A percentile compares a stretch with the other conserved stretches of the same genome.
Evolutionary conservation across 2,888 invertebrate species (phyloP).

Genomic region (Microctonus hyperodae): DNA sequence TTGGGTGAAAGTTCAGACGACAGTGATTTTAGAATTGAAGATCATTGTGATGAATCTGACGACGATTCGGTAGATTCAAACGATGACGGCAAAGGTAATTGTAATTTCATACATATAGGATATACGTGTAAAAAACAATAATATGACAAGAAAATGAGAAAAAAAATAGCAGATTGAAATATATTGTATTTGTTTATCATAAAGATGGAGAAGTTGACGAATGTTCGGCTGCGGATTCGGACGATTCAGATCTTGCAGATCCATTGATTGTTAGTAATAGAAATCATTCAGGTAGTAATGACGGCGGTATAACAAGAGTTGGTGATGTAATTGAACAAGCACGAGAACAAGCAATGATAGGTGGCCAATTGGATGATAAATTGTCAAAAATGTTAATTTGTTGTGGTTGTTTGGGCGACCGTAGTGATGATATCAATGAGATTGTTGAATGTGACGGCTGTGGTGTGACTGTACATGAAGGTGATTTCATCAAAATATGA

Average conservation of each 20-base stretch:
- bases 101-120: too few relatives aligned
- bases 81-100: constrained; percentile 69
- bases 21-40: constrained; percentile 92
- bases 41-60: constrained; percentile 80
- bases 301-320: too few relatives aligned
- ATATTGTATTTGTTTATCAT: too few relatives aligned
- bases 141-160: too few relatives aligned
- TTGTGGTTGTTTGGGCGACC: constrained; percentile 91
- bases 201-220: neutral
- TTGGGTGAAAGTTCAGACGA: constrained; percentile 92
- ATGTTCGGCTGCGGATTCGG: constrained; percentile 60
- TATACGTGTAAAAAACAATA: too few relatives aligned
- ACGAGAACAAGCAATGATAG: constrained; percentile 62
- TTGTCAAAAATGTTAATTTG: constrained; percentile 82
- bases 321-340: constrained; percentile 67
- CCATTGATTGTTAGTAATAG: constrained; percentile 59
- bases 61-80: constrained; percentile 78
- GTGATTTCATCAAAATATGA: too few relatives aligned
- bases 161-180: too few relatives aligned
- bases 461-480: constrained; percentile 96
- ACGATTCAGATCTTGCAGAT: constrained; percentile 61
- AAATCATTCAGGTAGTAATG: constrained; percentile 49
- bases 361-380: constrained; percentile 61
- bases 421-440: constrained; percentile 92
- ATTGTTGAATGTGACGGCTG: constrained; percentile 98